A percentile compares a stretch with the other conserved stretches of the same genome.
Evolutionary conservation across 2,113 vertebrate species (phyloP).

Genomic region (Platysteira castanea): DNA sequence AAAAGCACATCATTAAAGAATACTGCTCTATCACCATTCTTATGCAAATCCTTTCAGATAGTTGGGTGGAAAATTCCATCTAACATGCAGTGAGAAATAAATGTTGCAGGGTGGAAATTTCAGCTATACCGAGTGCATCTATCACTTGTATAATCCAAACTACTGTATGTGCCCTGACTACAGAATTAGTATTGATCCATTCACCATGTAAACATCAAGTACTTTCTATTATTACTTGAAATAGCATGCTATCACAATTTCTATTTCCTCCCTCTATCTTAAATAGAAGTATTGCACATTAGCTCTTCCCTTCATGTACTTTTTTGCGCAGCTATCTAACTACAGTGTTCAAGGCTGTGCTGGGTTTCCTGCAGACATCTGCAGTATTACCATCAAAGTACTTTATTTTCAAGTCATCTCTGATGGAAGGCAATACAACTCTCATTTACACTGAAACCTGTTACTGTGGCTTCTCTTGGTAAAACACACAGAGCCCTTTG

Average conservation of each 20-base stretch:
- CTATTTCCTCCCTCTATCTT: slow-evolving; percentile 84
- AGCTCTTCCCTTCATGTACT: slow-evolving; percentile 76
- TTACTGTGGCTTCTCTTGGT: slow-evolving; percentile 53
- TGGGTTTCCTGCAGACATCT: slow-evolving; percentile 79
- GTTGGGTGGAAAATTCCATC: slow-evolving; percentile 82
- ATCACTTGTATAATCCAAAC: slow-evolving; percentile 83
- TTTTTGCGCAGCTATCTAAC: slow-evolving; percentile 79
- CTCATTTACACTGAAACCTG: slow-evolving; percentile 72
- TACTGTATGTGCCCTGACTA: slow-evolving; percentile 80
- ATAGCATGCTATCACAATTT: slow-evolving; percentile 85
- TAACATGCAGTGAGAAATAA: slow-evolving; percentile 77
- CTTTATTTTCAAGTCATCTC: slow-evolving; percentile 77
- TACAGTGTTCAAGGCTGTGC: slow-evolving; percentile 70
- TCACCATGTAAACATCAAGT: slow-evolving; percentile 83
- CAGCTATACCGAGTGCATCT: slow-evolving; percentile 76
- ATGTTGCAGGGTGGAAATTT: slow-evolving; percentile 80
- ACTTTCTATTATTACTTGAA: slow-evolving; percentile 85
- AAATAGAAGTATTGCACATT: slow-evolving; percentile 83
- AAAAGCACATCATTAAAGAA: slow-evolving; percentile 85
- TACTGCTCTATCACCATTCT: slow-evolving; percentile 81
- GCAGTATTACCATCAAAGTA: slow-evolving; percentile 77
- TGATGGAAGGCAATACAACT: slow-evolving; percentile 73
- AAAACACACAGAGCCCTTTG: slow-evolving; percentile 42
- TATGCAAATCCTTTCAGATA: slow-evolving; percentile 83
- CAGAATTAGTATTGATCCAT: slow-evolving; percentile 84